Percentiles rank a stretch among this genome's conserved stretches.
Conservation (phyloP, 2,888 invertebrate species). For the Eupithecia tripunctaria region DNA sequence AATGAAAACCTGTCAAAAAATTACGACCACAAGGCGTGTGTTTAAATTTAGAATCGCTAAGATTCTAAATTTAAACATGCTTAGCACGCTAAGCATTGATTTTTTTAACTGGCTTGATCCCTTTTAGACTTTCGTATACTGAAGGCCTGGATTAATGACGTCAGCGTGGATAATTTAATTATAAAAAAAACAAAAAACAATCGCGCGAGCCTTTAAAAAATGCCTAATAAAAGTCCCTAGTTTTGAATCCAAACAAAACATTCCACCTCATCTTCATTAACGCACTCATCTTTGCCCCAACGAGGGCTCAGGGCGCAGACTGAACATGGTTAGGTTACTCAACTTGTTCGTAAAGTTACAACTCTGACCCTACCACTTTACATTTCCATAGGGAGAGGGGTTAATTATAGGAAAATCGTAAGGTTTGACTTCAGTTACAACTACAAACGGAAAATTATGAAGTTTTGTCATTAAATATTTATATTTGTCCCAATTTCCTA, state of each 20-base stretch:
- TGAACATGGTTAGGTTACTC: conserved; percentile 15
- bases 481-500: not conserved
- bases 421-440: not conserved
- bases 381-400: conserved; percentile 7
- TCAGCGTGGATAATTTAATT: no score
- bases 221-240: not conserved
- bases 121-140: no score
- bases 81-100: no score
- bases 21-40: no score
- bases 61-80: no score
- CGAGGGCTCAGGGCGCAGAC: conserved; percentile 2
- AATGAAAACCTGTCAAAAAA: no score
- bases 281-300: not conserved
- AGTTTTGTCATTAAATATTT: no score
- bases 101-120: no score
- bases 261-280: not conserved
- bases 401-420: not conserved
- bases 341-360: conserved; percentile 20
- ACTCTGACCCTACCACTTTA: conserved; percentile 10
- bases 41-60: no score
- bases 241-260: conserved; percentile 1
- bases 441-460: not conserved
- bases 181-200: no score
- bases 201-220: no score
- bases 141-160: no score